A percentile compares a stretch with the other conserved stretches of the same genome.
Evolutionary conservation across 1,140 invertebrate species (phyloP).

Genomic region (Zaprionus capensis): DNA sequence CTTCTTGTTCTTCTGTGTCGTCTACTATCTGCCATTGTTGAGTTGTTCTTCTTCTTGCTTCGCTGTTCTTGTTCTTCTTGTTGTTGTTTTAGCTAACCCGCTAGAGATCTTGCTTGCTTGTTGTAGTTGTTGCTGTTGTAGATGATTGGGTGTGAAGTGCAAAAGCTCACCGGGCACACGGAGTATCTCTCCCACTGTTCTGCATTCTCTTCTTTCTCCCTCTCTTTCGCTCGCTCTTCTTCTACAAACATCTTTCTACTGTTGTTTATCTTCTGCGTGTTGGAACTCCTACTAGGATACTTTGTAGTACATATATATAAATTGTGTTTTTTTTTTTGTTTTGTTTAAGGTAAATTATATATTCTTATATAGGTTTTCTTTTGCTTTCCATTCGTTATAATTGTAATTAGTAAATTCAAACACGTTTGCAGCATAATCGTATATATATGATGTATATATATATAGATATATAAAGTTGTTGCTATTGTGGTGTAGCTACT

Average conservation of each 20-base stretch:
- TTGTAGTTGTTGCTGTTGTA: conserved; percentile 21
- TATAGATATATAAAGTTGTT: conserved; percentile 51
- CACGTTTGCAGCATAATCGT: conserved; percentile 75
- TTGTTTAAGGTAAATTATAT: conserved; percentile 69
- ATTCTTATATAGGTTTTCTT: conserved; percentile 78
- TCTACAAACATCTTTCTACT: conserved; percentile 52
- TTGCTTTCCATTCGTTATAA: conserved; percentile 70
- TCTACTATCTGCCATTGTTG: conserved; percentile 56
- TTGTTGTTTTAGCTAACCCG: conserved; percentile 43
- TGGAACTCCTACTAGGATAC: conserved; percentile 74
- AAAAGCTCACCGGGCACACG: conserved; percentile 73
- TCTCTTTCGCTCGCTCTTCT: conserved; percentile 21
- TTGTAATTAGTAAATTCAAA: conserved; percentile 81
- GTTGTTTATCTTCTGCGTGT: conserved; percentile 64
- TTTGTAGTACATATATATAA: conserved; percentile 48
- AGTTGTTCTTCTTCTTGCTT: conserved; percentile 51
- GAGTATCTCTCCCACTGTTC: conserved; percentile 15
- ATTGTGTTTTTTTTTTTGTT: conserved; percentile 55
- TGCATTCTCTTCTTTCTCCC: not conserved
- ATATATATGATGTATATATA: conserved; percentile 13
- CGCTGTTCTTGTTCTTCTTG: conserved; percentile 39
- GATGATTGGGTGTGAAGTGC: conserved; percentile 62
- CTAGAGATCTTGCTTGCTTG: conserved; percentile 51
- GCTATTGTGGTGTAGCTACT: conserved; percentile 58
- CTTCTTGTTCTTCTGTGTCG: conserved; percentile 51